Conservation (phyloP, 2,888 invertebrate genomes). For the Cremastobaeus sp. region DNA sequence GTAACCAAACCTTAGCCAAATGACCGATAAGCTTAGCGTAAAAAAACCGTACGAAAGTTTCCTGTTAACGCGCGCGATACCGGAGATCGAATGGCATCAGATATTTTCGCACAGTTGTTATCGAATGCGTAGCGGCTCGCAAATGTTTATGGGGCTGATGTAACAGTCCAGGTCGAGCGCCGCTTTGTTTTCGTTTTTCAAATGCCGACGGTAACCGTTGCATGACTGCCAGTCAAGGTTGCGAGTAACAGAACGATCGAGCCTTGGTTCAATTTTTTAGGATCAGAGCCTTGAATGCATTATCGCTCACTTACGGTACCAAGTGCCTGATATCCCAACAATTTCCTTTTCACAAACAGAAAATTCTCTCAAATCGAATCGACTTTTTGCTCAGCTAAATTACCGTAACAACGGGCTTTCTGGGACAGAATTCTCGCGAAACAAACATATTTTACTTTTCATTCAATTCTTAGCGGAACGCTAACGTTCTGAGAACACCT, state of each 20-base stretch:
- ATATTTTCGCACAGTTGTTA: slow-evolving; percentile 23
- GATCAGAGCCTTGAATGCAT: slow-evolving; percentile 28
- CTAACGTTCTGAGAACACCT: too few relatives aligned
- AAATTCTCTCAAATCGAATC: too few relatives aligned
- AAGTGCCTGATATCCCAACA: slow-evolving; percentile 6
- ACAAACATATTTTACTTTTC: too few relatives aligned
- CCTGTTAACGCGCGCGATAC: slow-evolving; percentile 56
- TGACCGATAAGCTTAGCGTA: slow-evolving; percentile 57
- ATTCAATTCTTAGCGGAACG: too few relatives aligned
- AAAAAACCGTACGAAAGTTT: slow-evolving; percentile 58
- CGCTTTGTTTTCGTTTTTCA: slow-evolving; percentile 26
- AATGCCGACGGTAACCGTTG: slow-evolving; percentile 28
- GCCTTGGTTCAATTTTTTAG: slow-evolving; percentile 35
- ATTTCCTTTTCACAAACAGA: too few relatives aligned
- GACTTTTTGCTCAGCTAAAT: too few relatives aligned
- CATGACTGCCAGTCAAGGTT: slow-evolving; percentile 40
- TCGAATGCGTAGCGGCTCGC: slow-evolving; percentile 5
- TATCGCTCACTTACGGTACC: slow-evolving; percentile 26
- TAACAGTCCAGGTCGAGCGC: slow-evolving; percentile 2
- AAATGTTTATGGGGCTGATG: slow-evolving; percentile 32
- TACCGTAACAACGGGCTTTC: too few relatives aligned
- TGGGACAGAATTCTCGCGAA: too few relatives aligned
- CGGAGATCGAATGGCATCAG: slow-evolving; percentile 42
- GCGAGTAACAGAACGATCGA: slow-evolving; percentile 37
- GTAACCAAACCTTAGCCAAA: slow-evolving; percentile 51